A percentile compares a stretch with the other conserved stretches of the same genome.
phyloP scores from a whole-genome alignment of 2,113 vertebrate genomes.

The Zingel zingel region DNA sequence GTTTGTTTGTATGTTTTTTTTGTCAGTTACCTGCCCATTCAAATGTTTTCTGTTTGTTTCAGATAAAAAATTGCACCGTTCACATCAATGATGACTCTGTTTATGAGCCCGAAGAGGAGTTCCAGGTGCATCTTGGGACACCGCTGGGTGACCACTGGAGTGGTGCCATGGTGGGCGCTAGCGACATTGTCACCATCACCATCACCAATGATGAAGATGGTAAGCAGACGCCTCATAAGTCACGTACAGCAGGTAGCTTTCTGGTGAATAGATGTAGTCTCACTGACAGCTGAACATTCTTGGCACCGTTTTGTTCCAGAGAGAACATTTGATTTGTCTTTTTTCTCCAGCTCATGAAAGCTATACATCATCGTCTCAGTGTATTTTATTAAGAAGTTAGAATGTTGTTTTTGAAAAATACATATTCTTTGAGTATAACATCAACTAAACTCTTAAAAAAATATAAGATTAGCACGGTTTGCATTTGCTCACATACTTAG shows the following conservation, averaged over 20 bases:
- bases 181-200: slow-evolving; percentile 87
- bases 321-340: not conserved
- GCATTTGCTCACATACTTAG: too few species aligned
- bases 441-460: not conserved
- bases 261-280: not conserved
- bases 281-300: not conserved
- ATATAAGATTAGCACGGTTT: too few species aligned
- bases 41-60: not conserved
- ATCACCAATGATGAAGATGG: slow-evolving; percentile 97
- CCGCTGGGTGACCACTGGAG: slow-evolving; percentile 96
- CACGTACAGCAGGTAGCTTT: not conserved
- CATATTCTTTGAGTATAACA: not conserved
- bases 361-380: not conserved
- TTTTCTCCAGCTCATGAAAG: not conserved
- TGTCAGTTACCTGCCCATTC: not conserved
- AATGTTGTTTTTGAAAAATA: not conserved
- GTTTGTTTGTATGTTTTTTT: not conserved
- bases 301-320: not conserved
- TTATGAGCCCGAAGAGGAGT: slow-evolving; percentile 97
- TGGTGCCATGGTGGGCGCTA: slow-evolving; percentile 91
- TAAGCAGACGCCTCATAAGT: slow-evolving; percentile 66
- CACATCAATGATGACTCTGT: slow-evolving; percentile 92
- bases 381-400: not conserved
- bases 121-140: slow-evolving; percentile 90
- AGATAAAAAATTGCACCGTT: slow-evolving; percentile 96